Evolutionary conservation across 1,140 invertebrate genomes (phyloP).

Genomic region (Leptinotarsa texana): DNA sequence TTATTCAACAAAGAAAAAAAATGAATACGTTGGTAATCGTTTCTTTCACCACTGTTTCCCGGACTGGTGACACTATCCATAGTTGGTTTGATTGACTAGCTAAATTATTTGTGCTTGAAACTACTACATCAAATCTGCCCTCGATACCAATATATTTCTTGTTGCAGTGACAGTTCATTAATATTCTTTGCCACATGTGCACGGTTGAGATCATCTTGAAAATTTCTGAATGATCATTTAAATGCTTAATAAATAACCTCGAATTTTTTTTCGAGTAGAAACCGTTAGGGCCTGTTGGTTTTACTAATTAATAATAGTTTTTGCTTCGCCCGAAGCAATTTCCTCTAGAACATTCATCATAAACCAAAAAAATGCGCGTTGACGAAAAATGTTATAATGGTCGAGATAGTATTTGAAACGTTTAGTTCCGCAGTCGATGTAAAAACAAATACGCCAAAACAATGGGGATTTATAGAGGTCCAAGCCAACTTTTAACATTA

Average conservation of each 20-base stretch:
- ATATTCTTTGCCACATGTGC: not conserved
- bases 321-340: constrained; percentile 1
- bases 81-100: not conserved
- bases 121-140: not conserved
- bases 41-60: not conserved
- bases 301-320: constrained; percentile 15
- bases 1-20: not conserved
- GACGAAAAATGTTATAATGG: constrained; percentile 14
- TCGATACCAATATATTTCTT: not conserved
- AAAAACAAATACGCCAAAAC: constrained; percentile 14
- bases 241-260: constrained; percentile 2
- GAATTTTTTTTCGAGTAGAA: not conserved
- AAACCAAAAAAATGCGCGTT: not conserved
- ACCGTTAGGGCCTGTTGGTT: not conserved
- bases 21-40: not conserved
- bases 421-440: constrained; percentile 14
- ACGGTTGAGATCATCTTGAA: not conserved
- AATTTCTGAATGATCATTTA: not conserved
- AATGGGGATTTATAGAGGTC: constrained; percentile 8
- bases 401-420: constrained; percentile 13
- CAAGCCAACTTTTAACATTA: constrained; percentile 5
- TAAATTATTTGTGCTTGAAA: not conserved
- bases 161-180: not conserved
- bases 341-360: constrained; percentile 6
- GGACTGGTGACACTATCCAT: not conserved